Percentiles rank a stretch among this genome's conserved stretches.
Conservation (phyloP, 2,113 vertebrate species). For the Penelope pileata region DNA sequence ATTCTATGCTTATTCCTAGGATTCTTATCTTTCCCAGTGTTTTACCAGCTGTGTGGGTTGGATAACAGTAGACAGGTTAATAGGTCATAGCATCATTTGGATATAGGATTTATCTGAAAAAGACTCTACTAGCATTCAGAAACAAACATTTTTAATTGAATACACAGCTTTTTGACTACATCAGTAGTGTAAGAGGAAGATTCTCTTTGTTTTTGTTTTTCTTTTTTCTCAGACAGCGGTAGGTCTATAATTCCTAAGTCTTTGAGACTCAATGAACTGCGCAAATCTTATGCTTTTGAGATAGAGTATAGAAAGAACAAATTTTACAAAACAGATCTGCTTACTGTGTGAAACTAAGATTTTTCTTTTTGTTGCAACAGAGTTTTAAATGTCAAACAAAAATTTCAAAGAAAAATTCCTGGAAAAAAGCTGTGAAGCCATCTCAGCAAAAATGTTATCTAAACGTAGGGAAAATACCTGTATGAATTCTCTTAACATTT, state of each 20-base stretch:
- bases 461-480: neutral
- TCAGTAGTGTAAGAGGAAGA: neutral
- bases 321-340: neutral
- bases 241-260: neutral
- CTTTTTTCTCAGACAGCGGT: neutral
- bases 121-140: neutral
- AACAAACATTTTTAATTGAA: neutral
- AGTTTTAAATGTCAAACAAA: constrained; percentile 29
- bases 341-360: neutral
- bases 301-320: neutral
- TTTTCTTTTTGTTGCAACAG: neutral
- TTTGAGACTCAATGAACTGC: neutral
- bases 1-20: neutral
- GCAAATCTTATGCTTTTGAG: neutral
- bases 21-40: neutral
- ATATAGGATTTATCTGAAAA: neutral
- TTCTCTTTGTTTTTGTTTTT: neutral
- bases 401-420: neutral
- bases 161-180: neutral
- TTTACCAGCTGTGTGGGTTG: neutral
- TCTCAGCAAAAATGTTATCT: neutral
- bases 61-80: neutral
- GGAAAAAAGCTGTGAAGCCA: neutral
- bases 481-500: constrained; percentile 22
- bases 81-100: neutral